phyloP scores from a whole-genome alignment of 2,888 invertebrate species.

The Timema cristinae region DNA sequence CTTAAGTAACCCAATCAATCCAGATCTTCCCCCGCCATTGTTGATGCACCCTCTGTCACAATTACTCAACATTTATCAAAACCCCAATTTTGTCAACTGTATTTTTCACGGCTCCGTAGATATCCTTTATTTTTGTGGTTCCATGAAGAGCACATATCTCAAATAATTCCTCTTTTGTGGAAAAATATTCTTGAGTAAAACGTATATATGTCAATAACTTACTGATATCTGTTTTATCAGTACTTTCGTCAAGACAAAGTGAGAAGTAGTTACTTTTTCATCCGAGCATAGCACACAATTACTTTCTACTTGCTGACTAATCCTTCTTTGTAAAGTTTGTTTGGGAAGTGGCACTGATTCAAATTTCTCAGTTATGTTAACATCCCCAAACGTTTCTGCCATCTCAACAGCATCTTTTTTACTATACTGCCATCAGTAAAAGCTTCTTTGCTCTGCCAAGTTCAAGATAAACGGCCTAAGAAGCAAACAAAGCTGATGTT shows the following conservation, averaged over 20 bases:
- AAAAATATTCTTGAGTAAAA: neutral
- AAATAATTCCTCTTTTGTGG: constrained; percentile 16
- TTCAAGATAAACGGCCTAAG: constrained; percentile 6
- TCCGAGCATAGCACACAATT: neutral
- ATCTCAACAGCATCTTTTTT: constrained; percentile 1
- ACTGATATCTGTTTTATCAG: constrained; percentile 8
- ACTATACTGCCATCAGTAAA: constrained; percentile 1
- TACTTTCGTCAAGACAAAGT: constrained; percentile 2
- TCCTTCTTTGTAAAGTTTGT: neutral
- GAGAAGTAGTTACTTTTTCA: too few species aligned
- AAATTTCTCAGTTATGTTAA: neutral
- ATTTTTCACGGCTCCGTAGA: constrained; percentile 12
- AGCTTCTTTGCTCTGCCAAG: neutral
- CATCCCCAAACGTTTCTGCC: neutral
- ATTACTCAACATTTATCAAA: neutral
- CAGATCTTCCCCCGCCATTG: constrained; percentile 13
- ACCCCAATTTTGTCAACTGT: neutral
- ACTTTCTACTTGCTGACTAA: neutral
- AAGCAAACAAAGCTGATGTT: constrained; percentile 8
- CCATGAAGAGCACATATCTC: constrained; percentile 4
- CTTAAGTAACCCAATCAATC: neutral
- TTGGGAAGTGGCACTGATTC: neutral
- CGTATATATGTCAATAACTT: neutral
- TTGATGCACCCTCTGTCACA: constrained; percentile 14
- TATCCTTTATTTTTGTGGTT: constrained; percentile 10